phyloP scores from a whole-genome alignment of 2,113 vertebrate species.

The Paratilapia polleni region DNA sequence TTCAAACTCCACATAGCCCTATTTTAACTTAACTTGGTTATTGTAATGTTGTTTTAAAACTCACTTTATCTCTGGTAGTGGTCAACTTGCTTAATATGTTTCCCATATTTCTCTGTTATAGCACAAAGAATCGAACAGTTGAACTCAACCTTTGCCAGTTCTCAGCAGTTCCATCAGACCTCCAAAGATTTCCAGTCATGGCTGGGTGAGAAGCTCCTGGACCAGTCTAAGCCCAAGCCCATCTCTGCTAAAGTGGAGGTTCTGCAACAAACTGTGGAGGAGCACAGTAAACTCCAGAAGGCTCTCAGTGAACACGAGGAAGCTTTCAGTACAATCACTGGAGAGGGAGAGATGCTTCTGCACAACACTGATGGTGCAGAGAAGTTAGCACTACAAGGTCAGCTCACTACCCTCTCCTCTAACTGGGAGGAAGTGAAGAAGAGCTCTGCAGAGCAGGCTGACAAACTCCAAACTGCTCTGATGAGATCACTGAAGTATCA shows the following conservation, averaged over 20 bases:
- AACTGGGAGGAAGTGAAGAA: slow-evolving; percentile 92
- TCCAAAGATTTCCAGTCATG: slow-evolving; percentile 92
- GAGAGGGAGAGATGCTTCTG: slow-evolving; percentile 90
- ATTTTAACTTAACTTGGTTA: background rate
- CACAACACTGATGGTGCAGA: slow-evolving; percentile 90
- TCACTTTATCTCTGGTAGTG: background rate
- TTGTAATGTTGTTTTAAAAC: background rate
- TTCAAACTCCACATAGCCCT: background rate
- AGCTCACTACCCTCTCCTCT: slow-evolving; percentile 84
- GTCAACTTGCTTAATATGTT: background rate
- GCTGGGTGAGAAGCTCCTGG: slow-evolving; percentile 86
- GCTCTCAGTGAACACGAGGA: slow-evolving; percentile 78
- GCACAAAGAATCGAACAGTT: slow-evolving; percentile 89
- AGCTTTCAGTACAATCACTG: slow-evolving; percentile 84
- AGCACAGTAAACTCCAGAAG: slow-evolving; percentile 83
- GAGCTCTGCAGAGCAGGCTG: slow-evolving; percentile 80
- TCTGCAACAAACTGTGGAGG: slow-evolving; percentile 84
- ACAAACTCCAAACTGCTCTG: slow-evolving; percentile 84
- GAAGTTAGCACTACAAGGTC: slow-evolving; percentile 87
- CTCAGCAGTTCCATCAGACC: slow-evolving; percentile 94
- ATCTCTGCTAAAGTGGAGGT: slow-evolving; percentile 86
- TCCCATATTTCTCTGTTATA: slow-evolving; percentile 63
- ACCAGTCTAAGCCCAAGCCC: slow-evolving; percentile 77
- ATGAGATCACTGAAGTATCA: slow-evolving; percentile 88
- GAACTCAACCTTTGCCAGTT: slow-evolving; percentile 89